Evolutionary conservation across 2,113 vertebrate genomes (phyloP).

Genomic region (Cephalopholis sonnerati): DNA sequence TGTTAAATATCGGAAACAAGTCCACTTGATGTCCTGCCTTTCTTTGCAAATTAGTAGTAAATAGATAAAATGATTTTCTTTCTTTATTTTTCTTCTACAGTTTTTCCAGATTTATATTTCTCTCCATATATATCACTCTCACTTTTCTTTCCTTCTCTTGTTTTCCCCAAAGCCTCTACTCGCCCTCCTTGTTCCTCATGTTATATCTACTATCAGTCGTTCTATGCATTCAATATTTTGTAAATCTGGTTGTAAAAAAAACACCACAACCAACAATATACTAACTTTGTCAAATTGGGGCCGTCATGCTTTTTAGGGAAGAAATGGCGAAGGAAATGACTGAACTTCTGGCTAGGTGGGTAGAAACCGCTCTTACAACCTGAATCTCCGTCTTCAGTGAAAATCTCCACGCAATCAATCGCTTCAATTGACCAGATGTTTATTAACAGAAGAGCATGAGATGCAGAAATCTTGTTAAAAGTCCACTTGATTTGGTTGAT

Average conservation of each 20-base stretch:
- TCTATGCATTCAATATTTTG: slow-evolving; percentile 2
- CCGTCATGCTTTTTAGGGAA: slow-evolving; percentile 89
- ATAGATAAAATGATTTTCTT: background rate
- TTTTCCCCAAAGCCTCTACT: background rate
- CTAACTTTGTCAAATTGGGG: slow-evolving; percentile 19
- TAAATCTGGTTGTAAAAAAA: background rate
- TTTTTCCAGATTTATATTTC: background rate
- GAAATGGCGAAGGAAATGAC: slow-evolving; percentile 98
- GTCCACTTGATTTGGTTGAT: background rate
- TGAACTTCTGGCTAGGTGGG: slow-evolving; percentile 94
- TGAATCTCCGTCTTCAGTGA: background rate
- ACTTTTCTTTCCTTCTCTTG: background rate
- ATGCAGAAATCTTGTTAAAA: background rate
- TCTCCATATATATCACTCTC: too few relatives aligned
- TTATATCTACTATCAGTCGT: background rate
- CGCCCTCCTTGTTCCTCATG: background rate
- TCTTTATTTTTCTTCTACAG: background rate
- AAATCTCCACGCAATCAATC: background rate
- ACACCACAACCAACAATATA: background rate
- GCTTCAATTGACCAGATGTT: background rate
- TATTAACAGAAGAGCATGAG: background rate
- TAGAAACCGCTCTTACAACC: slow-evolving; percentile 59
- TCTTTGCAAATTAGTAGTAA: background rate
- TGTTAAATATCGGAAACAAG: too few relatives aligned
- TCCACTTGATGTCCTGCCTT: too few relatives aligned